Evolutionary conservation across 1,140 invertebrate genomes (phyloP), one percentile per base, ranked within the genome.

Genomic region (Aporrectodea caliginosa): DNA sequence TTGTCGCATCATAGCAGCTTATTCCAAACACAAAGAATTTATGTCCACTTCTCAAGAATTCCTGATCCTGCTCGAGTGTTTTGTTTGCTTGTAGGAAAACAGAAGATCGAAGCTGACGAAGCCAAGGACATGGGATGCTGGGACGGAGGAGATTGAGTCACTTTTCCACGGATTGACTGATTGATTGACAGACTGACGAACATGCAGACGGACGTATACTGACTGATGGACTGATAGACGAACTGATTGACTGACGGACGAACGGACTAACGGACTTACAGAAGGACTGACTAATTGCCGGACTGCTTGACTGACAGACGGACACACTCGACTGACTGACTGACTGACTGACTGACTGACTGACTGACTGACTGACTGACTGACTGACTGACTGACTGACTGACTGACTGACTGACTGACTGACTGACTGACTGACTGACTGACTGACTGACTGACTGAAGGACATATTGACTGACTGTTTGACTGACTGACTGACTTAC

Each of bases 261-360:
- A 22, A 58, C 43, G 6, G 43, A 58, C 43, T 58, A 22, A 58
- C 43, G 6, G 43, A 58, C 43, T 58, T 6, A 58, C 43, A 12
- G 43, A 58, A 6, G 6, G 43, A 58, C 43, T 58, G 43, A 58
- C 43, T 58, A 22, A 58, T 22, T 58, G 43, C 6, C 43, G 6
- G 43, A 58, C 43, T 58, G 43, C 6, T 22, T 58, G 43, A 58
- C 43, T 58, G 43, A 58, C 43, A 12, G 43, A 58, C 43, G 6
- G 43, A 58, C 43, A n/a, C n/a, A n/a, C n/a, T 58, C 43, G 43
- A 58, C 43, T 58, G 43, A 58, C 43, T 58, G 43, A 58, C 43
- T 58, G 43, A 58, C 43, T 58, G 43, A 58, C 43, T 58, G 43
- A 58, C 43, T 58, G 43, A 58, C 43, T 58, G 43, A 58, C 43